Conservation (phyloP, 2,888 invertebrate genomes). For the Syritta pipiens region DNA sequence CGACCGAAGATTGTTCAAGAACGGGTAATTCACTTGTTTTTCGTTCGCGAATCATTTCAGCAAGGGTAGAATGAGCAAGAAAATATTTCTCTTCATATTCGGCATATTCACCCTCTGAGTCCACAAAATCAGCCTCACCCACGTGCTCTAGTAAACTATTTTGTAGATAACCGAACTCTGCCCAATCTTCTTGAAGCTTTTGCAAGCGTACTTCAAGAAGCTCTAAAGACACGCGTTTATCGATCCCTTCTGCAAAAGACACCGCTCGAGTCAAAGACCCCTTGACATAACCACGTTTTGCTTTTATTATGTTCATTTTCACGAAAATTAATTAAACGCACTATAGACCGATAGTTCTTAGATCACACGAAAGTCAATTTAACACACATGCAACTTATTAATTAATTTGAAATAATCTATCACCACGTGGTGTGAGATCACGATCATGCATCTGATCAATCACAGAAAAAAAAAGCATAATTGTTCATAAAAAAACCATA, state of each 20-base stretch:
- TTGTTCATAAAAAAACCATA: too few relatives aligned
- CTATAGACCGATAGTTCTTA: neutral
- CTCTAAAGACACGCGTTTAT: neutral
- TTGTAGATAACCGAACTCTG: neutral
- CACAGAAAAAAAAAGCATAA: too few relatives aligned
- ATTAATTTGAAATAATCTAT: too few relatives aligned
- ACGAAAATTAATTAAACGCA: neutral
- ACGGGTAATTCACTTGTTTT: too few relatives aligned
- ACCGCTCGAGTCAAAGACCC: neutral
- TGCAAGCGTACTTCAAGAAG: neutral
- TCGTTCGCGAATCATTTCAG: neutral
- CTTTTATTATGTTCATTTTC: neutral
- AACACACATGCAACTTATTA: too few relatives aligned
- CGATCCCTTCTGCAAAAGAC: neutral
- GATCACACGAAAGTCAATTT: too few relatives aligned
- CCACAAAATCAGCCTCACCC: neutral
- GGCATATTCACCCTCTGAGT: neutral
- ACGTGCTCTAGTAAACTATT: neutral
- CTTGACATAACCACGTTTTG: neutral
- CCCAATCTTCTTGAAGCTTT: constrained; percentile 2
- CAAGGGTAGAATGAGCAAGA: neutral
- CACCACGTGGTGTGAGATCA: too few relatives aligned
- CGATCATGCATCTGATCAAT: too few relatives aligned
- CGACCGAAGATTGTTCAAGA: too few relatives aligned
- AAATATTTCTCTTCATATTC: neutral